Percentiles rank a stretch among this genome's conserved stretches.
These are phyloP conservation scores for Himantopus leucocephalus DNA, from an alignment of 2,113 vertebrate species.

Conservation along the genomic window DNA sequence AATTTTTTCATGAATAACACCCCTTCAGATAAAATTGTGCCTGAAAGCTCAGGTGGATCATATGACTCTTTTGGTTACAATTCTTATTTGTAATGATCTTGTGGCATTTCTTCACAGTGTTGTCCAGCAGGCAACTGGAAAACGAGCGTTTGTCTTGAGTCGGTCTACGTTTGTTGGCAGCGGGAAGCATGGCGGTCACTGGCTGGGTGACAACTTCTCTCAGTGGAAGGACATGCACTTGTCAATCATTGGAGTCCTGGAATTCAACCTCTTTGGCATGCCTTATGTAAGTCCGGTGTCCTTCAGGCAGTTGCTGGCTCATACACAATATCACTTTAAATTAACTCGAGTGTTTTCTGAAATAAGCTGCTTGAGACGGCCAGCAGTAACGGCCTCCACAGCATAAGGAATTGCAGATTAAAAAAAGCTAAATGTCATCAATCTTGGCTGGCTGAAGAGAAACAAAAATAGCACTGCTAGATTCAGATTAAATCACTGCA, in stretches of 20 bases:
- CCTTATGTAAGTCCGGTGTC: conserved; percentile 77
- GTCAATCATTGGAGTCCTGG: conserved; percentile 84
- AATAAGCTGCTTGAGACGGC: background rate
- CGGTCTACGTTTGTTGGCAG: conserved; percentile 85
- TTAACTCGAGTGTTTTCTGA: background rate
- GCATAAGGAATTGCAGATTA: background rate
- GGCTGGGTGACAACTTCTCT: conserved; percentile 86
- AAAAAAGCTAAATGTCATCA: conserved; percentile 11
- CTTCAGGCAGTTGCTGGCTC: background rate
- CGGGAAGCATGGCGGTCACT: conserved; percentile 84
- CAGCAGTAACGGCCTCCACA: background rate
- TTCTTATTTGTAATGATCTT: background rate
- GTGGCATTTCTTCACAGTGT: background rate
- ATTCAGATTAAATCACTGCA: background rate
- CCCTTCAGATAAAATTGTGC: background rate
- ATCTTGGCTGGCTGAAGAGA: background rate
- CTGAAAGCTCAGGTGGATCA: background rate
- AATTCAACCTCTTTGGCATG: conserved; percentile 88
- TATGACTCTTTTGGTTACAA: fast-evolving
- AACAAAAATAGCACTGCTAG: background rate
- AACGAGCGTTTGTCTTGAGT: conserved; percentile 51
- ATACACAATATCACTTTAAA: background rate
- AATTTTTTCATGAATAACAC: background rate
- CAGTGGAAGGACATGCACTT: conserved; percentile 85
- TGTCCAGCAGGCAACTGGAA: conserved; percentile 51